phyloP scores from a whole-genome alignment of 2,797 vertebrate species.

The Steatocranus sp. region DNA sequence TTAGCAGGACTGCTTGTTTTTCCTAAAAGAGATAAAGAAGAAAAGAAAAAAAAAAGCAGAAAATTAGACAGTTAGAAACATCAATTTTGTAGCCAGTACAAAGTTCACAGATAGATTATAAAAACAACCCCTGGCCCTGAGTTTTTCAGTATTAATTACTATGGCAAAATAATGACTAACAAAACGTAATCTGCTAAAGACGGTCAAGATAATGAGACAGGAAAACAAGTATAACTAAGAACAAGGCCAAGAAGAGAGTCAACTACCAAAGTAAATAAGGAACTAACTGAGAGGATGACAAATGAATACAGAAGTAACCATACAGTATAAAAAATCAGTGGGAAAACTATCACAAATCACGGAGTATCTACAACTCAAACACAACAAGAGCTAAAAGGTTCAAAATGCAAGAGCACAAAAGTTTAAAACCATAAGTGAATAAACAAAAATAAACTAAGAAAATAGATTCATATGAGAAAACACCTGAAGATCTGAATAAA shows the following conservation, averaged over 20 bases:
- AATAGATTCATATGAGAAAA: not conserved
- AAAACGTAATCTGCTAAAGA: not conserved
- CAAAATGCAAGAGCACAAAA: not conserved
- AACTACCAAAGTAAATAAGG: not conserved
- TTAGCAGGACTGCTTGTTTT: constrained; percentile 63
- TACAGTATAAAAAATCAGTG: not conserved
- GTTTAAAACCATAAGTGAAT: not conserved
- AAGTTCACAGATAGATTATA: not conserved
- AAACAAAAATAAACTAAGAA: not conserved
- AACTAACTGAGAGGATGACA: not conserved
- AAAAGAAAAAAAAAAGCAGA: not conserved
- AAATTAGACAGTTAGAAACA: not conserved
- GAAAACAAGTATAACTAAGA: not conserved
- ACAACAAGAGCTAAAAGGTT: not conserved
- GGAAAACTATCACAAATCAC: not conserved
- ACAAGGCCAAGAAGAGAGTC: not conserved
- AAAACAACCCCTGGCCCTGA: not conserved
- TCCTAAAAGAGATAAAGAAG: constrained; percentile 43
- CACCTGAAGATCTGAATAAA: not conserved
- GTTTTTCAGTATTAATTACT: not conserved
- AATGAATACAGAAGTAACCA: not conserved
- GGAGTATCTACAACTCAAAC: not conserved
- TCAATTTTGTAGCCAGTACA: not conserved
- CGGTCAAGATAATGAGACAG: not conserved
- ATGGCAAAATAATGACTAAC: not conserved